These are phyloP conservation scores for Eremobia ochroleuca DNA, from an alignment of 2,888 invertebrate genomes.

Conservation along the genomic window DNA sequence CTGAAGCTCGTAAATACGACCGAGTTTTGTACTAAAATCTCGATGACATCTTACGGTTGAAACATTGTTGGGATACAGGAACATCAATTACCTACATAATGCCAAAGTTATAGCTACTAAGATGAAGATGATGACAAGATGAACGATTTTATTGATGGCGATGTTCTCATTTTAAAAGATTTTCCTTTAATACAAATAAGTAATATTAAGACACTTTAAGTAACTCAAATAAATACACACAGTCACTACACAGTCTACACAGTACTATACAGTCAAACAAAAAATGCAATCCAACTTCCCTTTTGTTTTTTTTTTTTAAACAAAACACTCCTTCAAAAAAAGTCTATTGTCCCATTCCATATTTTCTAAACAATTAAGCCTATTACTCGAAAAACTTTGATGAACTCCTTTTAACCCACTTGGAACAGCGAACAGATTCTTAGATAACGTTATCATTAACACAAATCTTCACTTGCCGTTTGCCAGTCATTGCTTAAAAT, in stretches of 20 bases:
- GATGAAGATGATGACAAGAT: not conserved
- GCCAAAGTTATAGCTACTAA: not conserved
- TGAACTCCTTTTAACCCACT: slow-evolving; percentile 42
- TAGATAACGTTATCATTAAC: slow-evolving; percentile 51
- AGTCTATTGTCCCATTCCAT: slow-evolving; percentile 24
- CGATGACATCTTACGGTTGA: slow-evolving; percentile 42
- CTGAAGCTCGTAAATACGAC: slow-evolving; percentile 55
- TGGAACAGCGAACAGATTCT: slow-evolving; percentile 45
- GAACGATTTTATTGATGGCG: not conserved
- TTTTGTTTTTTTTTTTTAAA: slow-evolving; percentile 17
- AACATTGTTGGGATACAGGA: slow-evolving; percentile 39
- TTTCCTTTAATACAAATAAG: not conserved
- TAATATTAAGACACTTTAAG: not conserved
- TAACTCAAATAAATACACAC: not conserved
- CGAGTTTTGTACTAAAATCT: slow-evolving; percentile 61
- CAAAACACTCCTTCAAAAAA: slow-evolving; percentile 39
- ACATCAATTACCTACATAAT: slow-evolving; percentile 6
- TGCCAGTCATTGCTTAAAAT: slow-evolving; percentile 58
- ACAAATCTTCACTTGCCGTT: slow-evolving; percentile 53
- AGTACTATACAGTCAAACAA: not conserved
- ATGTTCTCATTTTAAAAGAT: not conserved
- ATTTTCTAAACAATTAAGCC: slow-evolving; percentile 33
- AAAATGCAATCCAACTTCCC: slow-evolving; percentile 27
- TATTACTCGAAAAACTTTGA: slow-evolving; percentile 50
- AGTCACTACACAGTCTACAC: too few relatives aligned